Evolutionary conservation across 2,797 vertebrate species (phyloP).

Genomic region (Gambusia yucatana): DNA sequence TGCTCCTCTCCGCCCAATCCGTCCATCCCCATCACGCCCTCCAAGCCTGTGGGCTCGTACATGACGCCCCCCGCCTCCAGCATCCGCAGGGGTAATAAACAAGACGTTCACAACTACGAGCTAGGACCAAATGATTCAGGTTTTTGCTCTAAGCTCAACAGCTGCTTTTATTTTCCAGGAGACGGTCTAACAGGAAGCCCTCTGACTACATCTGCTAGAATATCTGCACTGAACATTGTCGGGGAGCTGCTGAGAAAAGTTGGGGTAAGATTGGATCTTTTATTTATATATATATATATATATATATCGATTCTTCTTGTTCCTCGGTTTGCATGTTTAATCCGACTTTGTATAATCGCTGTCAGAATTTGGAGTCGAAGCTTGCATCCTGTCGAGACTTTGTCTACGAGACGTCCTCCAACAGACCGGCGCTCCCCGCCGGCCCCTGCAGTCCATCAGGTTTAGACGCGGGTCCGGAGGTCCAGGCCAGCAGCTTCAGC

Average conservation of each 20-base stretch:
- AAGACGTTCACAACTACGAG: not conserved
- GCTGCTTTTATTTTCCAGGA: slow-evolving; percentile 67
- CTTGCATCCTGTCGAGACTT: slow-evolving; percentile 95
- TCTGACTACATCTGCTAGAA: slow-evolving; percentile 93
- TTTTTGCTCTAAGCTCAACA: not conserved
- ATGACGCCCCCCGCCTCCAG: slow-evolving; percentile 82
- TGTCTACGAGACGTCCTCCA: slow-evolving; percentile 88
- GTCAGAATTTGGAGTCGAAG: slow-evolving; percentile 97
- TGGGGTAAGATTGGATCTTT: slow-evolving; percentile 83
- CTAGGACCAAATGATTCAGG: not conserved
- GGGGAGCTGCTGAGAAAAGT: slow-evolving; percentile 98
- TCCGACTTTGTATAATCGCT: not conserved
- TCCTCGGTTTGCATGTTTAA: not conserved
- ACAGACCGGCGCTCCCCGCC: slow-evolving; percentile 70
- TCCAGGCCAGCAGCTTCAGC: slow-evolving; percentile 72
- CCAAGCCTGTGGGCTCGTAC: slow-evolving; percentile 67
- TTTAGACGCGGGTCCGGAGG: slow-evolving; percentile 82
- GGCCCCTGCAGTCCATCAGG: slow-evolving; percentile 67
- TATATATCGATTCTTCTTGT: not conserved
- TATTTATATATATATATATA: no score
- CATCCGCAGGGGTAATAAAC: slow-evolving; percentile 82
- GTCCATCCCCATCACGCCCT: slow-evolving; percentile 81
- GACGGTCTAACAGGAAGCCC: slow-evolving; percentile 87
- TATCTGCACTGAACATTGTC: slow-evolving; percentile 97
- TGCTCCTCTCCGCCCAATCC: slow-evolving; percentile 77